Evolutionary conservation across 1,140 invertebrate species (phyloP).

Genomic region (Bradysia coprophila): DNA sequence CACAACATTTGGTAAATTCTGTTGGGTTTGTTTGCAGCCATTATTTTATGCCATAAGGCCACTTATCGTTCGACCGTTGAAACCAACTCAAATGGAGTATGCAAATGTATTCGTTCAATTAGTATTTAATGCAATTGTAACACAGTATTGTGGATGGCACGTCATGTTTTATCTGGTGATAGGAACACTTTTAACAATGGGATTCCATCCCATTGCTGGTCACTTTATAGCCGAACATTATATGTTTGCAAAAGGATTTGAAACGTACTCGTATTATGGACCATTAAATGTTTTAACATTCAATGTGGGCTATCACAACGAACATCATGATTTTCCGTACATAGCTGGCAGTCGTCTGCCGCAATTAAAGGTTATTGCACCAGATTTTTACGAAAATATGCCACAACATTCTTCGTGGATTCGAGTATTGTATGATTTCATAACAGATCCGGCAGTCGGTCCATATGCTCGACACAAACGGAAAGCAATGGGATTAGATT

Average conservation of each 20-base stretch:
- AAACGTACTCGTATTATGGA: constrained; percentile 98
- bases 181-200: constrained; percentile 90
- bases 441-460: constrained; percentile 90
- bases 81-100: constrained; percentile 59
- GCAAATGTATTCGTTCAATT: constrained; percentile 79
- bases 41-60: constrained; percentile 92
- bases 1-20: constrained; percentile 78
- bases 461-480: constrained; percentile 90
- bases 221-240: constrained; percentile 99
- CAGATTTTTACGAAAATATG: constrained; percentile 90
- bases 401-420: constrained; percentile 89
- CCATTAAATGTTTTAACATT: constrained; percentile 91
- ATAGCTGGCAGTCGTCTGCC: constrained; percentile 85
- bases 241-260: constrained; percentile 93
- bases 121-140: constrained; percentile 60
- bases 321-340: constrained; percentile 94
- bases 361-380: constrained; percentile 79
- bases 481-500: constrained; percentile 44
- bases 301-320: constrained; percentile 86
- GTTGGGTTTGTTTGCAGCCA: constrained; percentile 88
- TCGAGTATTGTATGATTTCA: constrained; percentile 85
- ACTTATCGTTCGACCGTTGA: constrained; percentile 77
- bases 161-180: constrained; percentile 71
- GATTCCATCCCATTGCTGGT: constrained; percentile 91
- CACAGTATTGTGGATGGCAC: constrained; percentile 62